Percentiles rank a stretch among this genome's conserved stretches.
These are phyloP conservation scores for Dendroctonus ponderosae DNA, from an alignment of 1,140 invertebrate species.

Conservation along the genomic window DNA sequence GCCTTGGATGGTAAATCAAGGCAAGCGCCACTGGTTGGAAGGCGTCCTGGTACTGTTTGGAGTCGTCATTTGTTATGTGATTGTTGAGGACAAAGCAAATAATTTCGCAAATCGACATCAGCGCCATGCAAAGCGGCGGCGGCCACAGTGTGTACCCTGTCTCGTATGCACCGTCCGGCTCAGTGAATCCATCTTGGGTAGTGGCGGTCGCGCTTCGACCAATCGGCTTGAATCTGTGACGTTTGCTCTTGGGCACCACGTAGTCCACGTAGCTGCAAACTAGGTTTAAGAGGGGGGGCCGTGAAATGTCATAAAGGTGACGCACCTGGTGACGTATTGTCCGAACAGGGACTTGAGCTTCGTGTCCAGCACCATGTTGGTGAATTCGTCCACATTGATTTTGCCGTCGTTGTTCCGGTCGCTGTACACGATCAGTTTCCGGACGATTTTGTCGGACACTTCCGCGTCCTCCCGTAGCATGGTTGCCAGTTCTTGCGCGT, in stretches of 20 bases:
- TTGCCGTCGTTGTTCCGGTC: constrained; percentile 72
- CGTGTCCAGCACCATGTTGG: constrained; percentile 67
- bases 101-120: constrained; percentile 69
- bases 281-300: neutral
- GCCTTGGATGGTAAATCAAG: constrained; percentile 57
- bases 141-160: constrained; percentile 82
- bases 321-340: constrained; percentile 29
- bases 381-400: constrained; percentile 75
- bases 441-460: constrained; percentile 18
- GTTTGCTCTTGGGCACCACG: constrained; percentile 31
- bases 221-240: constrained; percentile 41
- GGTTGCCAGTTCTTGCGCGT: constrained; percentile 26
- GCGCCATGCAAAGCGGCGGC: constrained; percentile 80
- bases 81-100: constrained; percentile 56
- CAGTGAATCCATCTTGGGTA: neutral
- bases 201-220: neutral
- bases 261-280: constrained; percentile 37
- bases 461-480: constrained; percentile 21
- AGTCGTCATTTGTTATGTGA: constrained; percentile 21
- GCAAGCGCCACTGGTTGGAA: constrained; percentile 22
- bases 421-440: constrained; percentile 21
- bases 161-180: constrained; percentile 71
- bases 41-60: constrained; percentile 3
- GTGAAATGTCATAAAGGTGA: neutral
- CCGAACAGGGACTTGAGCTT: constrained; percentile 59